Percentiles rank a stretch among this genome's conserved stretches.
Evolutionary conservation across 2,797 vertebrate species (phyloP).

Genomic region (Rhinichthys osculus): DNA sequence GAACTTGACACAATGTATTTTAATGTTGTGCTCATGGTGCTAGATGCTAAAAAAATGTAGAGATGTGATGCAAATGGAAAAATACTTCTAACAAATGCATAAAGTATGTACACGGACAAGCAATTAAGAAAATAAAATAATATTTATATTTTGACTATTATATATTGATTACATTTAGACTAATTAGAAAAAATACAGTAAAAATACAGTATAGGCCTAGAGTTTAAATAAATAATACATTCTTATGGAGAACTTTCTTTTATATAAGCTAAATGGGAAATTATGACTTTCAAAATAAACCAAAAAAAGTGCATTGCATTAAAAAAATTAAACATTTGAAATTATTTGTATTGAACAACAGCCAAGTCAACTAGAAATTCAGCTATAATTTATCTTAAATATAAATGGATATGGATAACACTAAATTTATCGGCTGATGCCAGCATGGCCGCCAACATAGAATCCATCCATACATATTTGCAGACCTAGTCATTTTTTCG

Average conservation of each 20-base stretch:
- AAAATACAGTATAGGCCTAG: neutral
- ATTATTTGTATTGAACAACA: neutral
- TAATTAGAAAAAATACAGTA: neutral
- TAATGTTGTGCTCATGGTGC: neutral
- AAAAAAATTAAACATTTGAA: neutral
- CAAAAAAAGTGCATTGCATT: neutral
- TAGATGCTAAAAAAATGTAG: neutral
- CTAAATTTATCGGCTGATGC: neutral
- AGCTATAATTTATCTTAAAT: neutral
- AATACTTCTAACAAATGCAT: neutral
- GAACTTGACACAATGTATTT: neutral
- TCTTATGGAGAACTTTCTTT: neutral
- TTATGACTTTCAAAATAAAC: neutral
- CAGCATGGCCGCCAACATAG: neutral
- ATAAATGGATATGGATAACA: neutral
- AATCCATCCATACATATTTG: neutral
- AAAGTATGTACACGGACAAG: neutral
- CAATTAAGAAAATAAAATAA: neutral
- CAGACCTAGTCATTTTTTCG: conserved; percentile 20
- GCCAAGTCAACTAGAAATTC: neutral
- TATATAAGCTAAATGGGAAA: neutral
- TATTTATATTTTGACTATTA: neutral
- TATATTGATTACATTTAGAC: neutral
- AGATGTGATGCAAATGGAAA: neutral
- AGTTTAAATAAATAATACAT: neutral